These are phyloP conservation scores for Ellobium chinense DNA, from an alignment of 2,888 invertebrate genomes.

Conservation along the genomic window DNA sequence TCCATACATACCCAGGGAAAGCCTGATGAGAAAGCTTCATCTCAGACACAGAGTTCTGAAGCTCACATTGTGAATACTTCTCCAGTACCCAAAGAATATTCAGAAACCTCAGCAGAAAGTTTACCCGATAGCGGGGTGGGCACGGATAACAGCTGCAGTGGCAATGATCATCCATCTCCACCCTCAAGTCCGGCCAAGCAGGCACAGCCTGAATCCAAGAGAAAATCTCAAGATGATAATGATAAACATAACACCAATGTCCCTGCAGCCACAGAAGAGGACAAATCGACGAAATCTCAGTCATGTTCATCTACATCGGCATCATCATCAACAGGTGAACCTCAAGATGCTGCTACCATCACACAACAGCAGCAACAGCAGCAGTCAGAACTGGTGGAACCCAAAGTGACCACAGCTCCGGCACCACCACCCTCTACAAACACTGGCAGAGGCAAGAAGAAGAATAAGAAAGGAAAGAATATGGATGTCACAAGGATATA, in stretches of 20 bases:
- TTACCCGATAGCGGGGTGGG: constrained; percentile 42
- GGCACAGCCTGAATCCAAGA: not conserved
- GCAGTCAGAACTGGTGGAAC: not conserved
- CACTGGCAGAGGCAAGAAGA: constrained; percentile 23
- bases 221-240: not conserved
- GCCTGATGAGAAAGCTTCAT: not conserved
- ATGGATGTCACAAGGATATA: constrained; percentile 31
- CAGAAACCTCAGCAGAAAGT: constrained; percentile 22
- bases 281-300: not conserved
- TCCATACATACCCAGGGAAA: not conserved
- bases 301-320: no score
- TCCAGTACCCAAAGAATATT: not conserved
- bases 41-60: not conserved
- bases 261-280: not conserved
- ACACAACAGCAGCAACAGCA: not conserved
- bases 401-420: not conserved
- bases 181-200: not conserved
- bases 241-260: not conserved
- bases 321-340: not conserved
- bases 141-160: constrained; percentile 19
- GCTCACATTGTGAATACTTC: not conserved
- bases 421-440: not conserved
- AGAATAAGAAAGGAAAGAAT: constrained; percentile 28
- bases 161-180: not conserved
- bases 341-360: not conserved